A percentile compares a stretch with the other conserved stretches of the same genome.
These are phyloP conservation scores for Porites lutea DNA, from an alignment of 64 coral and sea anemone genomes.

Conservation along the genomic window DNA sequence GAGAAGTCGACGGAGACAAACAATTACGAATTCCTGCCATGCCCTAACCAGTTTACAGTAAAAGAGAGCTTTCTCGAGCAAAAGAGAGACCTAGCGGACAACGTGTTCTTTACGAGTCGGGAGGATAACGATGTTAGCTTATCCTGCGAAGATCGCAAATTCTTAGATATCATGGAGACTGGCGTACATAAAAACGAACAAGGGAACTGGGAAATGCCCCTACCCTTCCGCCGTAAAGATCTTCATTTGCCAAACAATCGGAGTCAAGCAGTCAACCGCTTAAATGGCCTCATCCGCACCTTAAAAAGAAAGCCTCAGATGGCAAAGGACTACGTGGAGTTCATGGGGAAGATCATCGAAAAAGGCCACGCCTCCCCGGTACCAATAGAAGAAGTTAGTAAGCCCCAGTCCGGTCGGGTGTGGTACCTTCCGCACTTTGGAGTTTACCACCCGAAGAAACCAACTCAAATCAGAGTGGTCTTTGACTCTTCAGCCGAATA, in stretches of 20 bases:
- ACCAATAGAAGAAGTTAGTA: too few relatives aligned
- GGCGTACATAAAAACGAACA: conserved; percentile 35
- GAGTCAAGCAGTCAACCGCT: conserved; percentile 32
- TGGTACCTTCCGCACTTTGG: too few relatives aligned
- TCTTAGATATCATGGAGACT: too few relatives aligned
- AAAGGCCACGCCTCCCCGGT: conserved; percentile 40
- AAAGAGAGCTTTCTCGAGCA: too few relatives aligned
- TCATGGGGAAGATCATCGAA: conserved; percentile 48
- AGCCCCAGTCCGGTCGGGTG: too few relatives aligned
- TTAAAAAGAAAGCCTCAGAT: conserved; percentile 63
- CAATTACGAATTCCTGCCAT: conserved; percentile 42
- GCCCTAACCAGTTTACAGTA: conserved; percentile 40
- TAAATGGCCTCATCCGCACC: neutral
- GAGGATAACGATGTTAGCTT: conserved; percentile 42
- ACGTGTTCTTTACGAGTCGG: conserved; percentile 13
- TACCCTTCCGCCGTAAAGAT: conserved; percentile 52
- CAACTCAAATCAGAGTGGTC: too few relatives aligned
- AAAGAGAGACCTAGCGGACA: neutral
- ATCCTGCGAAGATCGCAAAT: conserved; percentile 28
- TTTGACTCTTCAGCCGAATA: too few relatives aligned
- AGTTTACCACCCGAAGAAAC: too few relatives aligned
- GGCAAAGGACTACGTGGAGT: conserved; percentile 58
- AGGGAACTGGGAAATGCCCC: conserved; percentile 81
- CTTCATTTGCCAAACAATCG: conserved; percentile 64
- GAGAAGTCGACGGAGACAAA: too few relatives aligned